Evolutionary conservation across 2,888 invertebrate genomes (phyloP), one percentile per base, ranked within the genome.

Genomic region (Thelaira solivaga): DNA sequence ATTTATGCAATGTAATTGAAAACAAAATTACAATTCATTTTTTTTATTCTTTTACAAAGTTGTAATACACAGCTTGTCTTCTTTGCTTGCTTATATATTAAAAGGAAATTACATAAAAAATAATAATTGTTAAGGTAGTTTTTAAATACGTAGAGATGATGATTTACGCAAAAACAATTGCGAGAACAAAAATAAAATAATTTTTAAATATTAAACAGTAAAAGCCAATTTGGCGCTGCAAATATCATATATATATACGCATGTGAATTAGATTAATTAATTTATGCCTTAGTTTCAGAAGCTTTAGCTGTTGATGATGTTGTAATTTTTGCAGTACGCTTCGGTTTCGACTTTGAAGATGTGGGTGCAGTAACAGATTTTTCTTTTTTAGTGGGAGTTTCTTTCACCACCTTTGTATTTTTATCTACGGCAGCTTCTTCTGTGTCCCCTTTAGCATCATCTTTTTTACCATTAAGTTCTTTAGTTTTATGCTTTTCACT

Each of bases 401-500:
- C 26, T 53, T 55, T 59, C 10, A 10, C 41, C 16, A 34, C 45
- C 13, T 47, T 45, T 4, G 0, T 57, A 13, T 71, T 65, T 1
- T 2, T 13, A 13, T 36, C 24, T 4, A 39, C 43, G 3, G 26
- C 34, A 16, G 39, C 72, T 39, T 62, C 55, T 31, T 36, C 71
- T 24, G 29, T 18, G 49, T 72, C 76, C 2, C 72, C 64, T 20
- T 74, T 57, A 20, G n/a, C 61, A 57, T 83, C 84, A 3, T 83
- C 84, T 22, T 68, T 81, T 76, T 82, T 83, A 61, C 83, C 86
- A 81, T 86, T 86, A 0, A 84, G 57, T 73, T 88, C 88, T 79
- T 87, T 88, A 8, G 72, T 80, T 79, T 88, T 88, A 64, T 85
- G 84, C 86, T 93, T 93, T 84, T 93, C 93, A 81, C 92, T 88